phyloP scores from a whole-genome alignment of 2,797 vertebrate genomes.

The Gallirallus australis region DNA sequence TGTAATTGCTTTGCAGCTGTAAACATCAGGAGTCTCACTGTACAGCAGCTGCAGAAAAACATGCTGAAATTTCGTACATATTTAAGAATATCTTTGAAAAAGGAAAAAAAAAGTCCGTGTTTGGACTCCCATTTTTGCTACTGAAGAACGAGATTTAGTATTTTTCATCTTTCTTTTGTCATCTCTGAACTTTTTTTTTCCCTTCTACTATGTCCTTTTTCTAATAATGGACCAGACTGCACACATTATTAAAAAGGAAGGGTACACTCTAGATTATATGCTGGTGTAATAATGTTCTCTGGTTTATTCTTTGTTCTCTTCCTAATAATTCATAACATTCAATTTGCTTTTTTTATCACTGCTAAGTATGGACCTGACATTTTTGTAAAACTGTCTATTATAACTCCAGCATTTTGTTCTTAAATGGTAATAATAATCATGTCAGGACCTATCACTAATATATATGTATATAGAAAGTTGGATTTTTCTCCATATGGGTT shows the following conservation, averaged over 20 bases:
- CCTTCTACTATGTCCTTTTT: neutral
- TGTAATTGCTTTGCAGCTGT: conserved; percentile 23
- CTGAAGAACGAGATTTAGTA: neutral
- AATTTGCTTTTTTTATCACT: neutral
- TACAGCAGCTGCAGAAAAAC: conserved; percentile 12
- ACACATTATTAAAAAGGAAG: conserved; percentile 29
- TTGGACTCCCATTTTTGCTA: neutral
- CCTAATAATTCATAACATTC: conserved; percentile 26
- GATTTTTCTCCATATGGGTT: neutral
- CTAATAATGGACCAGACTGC: neutral
- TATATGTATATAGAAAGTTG: neutral
- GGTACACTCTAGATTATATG: conserved; percentile 23
- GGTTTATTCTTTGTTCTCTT: conserved; percentile 49
- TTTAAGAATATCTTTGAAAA: conserved; percentile 7
- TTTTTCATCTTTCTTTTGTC: conserved; percentile 19
- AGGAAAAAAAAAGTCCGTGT: neutral
- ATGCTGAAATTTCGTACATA: neutral
- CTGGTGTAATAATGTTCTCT: conserved; percentile 26
- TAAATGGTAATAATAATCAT: conserved; percentile 13
- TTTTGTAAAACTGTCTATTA: conserved; percentile 24
- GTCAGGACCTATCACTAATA: neutral
- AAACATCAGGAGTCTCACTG: conserved; percentile 28
- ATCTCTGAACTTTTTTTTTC: neutral
- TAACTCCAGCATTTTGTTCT: conserved; percentile 8
- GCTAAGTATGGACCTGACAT: neutral